Evolutionary conservation across 2,888 invertebrate species (phyloP), one percentile per base, ranked within the genome.

Genomic region (Bugula neritina): DNA sequence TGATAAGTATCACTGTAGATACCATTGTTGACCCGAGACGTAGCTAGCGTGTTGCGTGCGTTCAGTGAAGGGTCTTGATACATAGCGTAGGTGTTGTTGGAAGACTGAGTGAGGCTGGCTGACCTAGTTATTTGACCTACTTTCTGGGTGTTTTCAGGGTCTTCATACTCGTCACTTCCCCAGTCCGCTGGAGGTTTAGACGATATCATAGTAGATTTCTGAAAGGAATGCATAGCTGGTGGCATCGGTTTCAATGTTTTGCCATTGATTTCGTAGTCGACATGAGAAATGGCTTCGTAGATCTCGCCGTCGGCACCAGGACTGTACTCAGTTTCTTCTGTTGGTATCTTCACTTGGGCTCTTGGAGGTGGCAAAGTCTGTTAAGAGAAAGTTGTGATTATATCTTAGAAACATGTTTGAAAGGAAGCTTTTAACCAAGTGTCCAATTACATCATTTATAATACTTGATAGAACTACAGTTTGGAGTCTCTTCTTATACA

Each of bases 121-220:
- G 63, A 27, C 31, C 63, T 63, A 31, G 10, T 63, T 31, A 25
- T 29, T n/a, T 25, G 34, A 31, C 63, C 31, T 5, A 27, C n/a
- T 13, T 31, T 27, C 5, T 3, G 27, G 29, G 63, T 27, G 10
- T 27, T 25, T 13, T 25, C 27, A 13, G 63, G 63, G n/a, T 63
- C 63, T 63, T 63, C 63, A 63, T 63, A 63, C 34, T 63, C 63
- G 31, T 63, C 63, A 34, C 63, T 63, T 27, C 63, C 63, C 63
- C 63, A 63, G 3, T 63, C 63, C 3, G 63, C 31, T 13, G 63
- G 25, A 29, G 63, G 21, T 63, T 63, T 63, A 34, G 63, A 27
- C 2, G 27, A 25, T 34, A 63, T 63, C 2, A 5, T 63, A 13
- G 57, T 13, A 13, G 63, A 63, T 31, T 63, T 63, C 31, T 63